Conservation (phyloP, 1,140 invertebrate genomes). For the Formica selysi region DNA sequence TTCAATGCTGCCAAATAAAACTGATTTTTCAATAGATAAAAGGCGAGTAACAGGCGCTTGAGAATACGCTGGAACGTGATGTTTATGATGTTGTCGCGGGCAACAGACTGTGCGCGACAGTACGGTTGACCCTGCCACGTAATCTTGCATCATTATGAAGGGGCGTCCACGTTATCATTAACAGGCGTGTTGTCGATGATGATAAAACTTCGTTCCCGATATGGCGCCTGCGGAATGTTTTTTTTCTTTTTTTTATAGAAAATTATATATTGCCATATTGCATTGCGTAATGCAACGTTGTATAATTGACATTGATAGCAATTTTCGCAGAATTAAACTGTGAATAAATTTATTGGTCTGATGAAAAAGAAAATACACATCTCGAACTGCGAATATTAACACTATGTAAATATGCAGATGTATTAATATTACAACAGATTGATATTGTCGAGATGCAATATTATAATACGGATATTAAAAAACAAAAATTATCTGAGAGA, state of each 20-base stretch:
- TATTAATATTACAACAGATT: neutral
- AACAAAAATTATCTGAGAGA: neutral
- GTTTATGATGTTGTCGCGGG: conserved; percentile 31
- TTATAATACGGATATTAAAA: neutral
- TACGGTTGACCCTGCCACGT: conserved; percentile 58
- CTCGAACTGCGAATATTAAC: neutral
- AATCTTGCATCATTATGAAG: conserved; percentile 70
- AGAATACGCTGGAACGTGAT: neutral
- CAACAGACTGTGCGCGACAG: neutral
- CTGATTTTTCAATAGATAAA: neutral
- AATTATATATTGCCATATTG: neutral
- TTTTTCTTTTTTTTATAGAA: no score
- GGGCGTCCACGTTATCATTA: conserved; percentile 70
- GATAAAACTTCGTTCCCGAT: conserved; percentile 67
- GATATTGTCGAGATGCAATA: neutral
- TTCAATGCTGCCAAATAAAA: neutral
- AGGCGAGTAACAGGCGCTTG: neutral
- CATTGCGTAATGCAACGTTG: neutral
- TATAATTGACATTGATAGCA: conserved; percentile 13
- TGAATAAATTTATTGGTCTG: neutral
- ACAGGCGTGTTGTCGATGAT: conserved; percentile 61
- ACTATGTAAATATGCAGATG: neutral
- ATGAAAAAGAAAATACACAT: neutral
- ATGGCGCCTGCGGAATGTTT: conserved; percentile 31
- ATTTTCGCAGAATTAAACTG: neutral